Evolutionary conservation across 2,888 invertebrate species (phyloP).

Genomic region (Tanypteryx hageni): DNA sequence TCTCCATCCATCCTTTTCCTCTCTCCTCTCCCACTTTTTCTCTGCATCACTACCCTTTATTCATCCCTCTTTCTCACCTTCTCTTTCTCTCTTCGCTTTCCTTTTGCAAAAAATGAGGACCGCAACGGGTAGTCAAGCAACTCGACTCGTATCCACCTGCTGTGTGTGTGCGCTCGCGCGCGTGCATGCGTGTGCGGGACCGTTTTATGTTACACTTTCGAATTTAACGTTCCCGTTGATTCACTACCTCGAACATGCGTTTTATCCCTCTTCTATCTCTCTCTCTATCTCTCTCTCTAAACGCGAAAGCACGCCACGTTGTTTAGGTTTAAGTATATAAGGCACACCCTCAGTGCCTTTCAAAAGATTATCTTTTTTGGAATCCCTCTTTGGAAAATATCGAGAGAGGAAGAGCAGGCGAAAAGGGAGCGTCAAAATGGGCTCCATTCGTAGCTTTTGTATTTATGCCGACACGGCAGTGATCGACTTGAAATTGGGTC

Average conservation of each 20-base stretch:
- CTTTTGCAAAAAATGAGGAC: neutral
- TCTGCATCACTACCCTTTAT: neutral
- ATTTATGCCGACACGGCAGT: too few species aligned
- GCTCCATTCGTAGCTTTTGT: too few species aligned
- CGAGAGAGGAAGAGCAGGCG: too few species aligned
- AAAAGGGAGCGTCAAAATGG: too few species aligned
- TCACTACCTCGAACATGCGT: neutral
- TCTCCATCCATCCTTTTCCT: neutral
- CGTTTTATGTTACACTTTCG: neutral
- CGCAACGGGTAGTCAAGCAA: neutral
- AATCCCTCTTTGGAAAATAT: too few species aligned
- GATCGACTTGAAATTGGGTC: too few species aligned
- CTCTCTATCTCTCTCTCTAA: neutral
- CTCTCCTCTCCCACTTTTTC: neutral
- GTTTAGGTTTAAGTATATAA: constrained; percentile 19
- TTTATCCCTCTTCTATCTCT: too few species aligned
- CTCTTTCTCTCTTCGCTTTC: too few species aligned
- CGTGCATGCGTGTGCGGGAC: neutral
- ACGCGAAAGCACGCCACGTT: neutral
- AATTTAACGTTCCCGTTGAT: neutral
- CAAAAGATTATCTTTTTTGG: neutral
- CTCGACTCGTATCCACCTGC: neutral
- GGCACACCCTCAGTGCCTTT: neutral
- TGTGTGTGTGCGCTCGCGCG: neutral
- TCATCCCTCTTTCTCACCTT: neutral